Base-by-base conservation (phyloP, 2,113 vertebrate species). In the Poicephalus meyeri region DNA sequence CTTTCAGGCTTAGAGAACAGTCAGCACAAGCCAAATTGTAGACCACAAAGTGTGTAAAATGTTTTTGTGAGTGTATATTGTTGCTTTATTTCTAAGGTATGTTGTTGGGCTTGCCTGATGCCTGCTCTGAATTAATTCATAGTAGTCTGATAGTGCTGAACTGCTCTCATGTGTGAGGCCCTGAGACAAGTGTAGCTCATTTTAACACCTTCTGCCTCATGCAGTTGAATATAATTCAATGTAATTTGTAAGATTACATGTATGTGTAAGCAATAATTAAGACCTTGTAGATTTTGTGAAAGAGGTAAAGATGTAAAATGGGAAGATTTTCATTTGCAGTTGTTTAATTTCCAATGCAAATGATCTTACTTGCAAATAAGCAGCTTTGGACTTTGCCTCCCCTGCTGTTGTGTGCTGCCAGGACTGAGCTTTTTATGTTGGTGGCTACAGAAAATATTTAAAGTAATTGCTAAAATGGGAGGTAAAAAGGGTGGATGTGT, bases 281-380 rank as follows among this genome's bases (percentile, higher is more conserved):
- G 5, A 2, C 47, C 47, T 44, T 86, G 70, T 61, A 33, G 37
- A n/a, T 70, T 85, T 65, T 11, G 3, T 33, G 19, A 66, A 73
- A 50, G 66, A 66, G 66, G 87, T 89, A 77, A 83, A 77, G 79
- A 68, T 69, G 44, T 64, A 66, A 96, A 91, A 88, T 28, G 42
- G 37, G 68, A 71, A 55, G 26, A 55, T 88, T 90, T 88, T 42
- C 2, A 50, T 83, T 94, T 78, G 26, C 33, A 58, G 29, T 93
- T 88, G 80, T 44, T 89, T 65, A 20, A 18, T 91, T 95, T 87
- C 88, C 84, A 72, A 72, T 61, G 86, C 53, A 88, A 96, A 94
- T 79, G 5, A 68, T 81, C 69, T 86, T 66, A n/a, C 42, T 66
- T 91, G 47, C 66, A 84, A 44, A 86, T 78, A 64, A 92, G 76